Evolutionary conservation across 2,888 invertebrate genomes (phyloP), one percentile per base, ranked within the genome.

Genomic region (Ichneumon xanthorius): DNA sequence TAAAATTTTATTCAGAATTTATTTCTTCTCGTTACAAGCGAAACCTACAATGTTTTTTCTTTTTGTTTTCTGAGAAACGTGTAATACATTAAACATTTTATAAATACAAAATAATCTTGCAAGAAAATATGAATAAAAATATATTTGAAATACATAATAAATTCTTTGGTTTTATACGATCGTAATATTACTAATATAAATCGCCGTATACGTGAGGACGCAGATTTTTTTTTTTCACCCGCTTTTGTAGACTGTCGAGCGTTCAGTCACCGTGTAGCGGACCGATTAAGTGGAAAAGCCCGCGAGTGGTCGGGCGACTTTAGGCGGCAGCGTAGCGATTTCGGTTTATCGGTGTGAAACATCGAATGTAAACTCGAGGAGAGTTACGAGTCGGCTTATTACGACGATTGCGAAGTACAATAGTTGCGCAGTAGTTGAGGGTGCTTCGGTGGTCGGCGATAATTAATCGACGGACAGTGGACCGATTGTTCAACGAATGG

Each of bases 401-500:
- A 77, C 77, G 48, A 83, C 61, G 6, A 61, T 16, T 30, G 14
- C 33, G 67, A 78, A 73, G 26, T 72, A 26, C 26, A 68, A 61
- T 50, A 45, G 70, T 84, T 70, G 37, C 58, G 45, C 40, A 45
- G 72, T 53, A 16, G 72, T 50, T 53, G 30, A 30, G 45, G 61
- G 63, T 68, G 63, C 63, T 76, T 73, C 77, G 78, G 80, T 48
- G 61, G 53, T 80, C 77, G 73, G 58, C 63, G 78, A 68, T 81
- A 78, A 81, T 75, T 83, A 71, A 70, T 77, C 71, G 19, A 70
- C 55, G 73, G 73, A 73, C 75, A 83, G 63, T 80, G 30, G 37
- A 4, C 16, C 76, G 68, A 86, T 86, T 84, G 86, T 86, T 75
- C 78, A 75, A 53, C 78, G 75, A 76, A 67, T 70, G 81, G 84